A percentile compares a stretch with the other conserved stretches of the same genome.
Conservation (phyloP, 2,888 invertebrate species). For the Acleris laterana region DNA sequence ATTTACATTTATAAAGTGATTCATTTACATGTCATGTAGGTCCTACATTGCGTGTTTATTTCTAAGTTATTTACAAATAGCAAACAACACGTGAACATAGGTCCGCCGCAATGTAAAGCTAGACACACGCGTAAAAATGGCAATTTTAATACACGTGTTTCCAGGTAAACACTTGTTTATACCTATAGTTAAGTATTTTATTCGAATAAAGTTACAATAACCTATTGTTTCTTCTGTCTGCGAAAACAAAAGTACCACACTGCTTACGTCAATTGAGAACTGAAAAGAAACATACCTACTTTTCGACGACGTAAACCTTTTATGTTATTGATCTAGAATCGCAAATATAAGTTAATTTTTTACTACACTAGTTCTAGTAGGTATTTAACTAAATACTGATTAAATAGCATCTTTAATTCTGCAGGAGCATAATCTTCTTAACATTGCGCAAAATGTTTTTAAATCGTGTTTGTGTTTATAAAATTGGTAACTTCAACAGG, state of each 20-base stretch:
- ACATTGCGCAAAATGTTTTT: too few relatives aligned
- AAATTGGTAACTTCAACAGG: too few relatives aligned
- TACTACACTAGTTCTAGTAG: too few relatives aligned
- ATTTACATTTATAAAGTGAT: conserved; percentile 11
- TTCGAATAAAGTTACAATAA: background rate
- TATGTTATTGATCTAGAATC: background rate
- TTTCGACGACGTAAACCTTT: background rate
- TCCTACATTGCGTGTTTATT: conserved; percentile 2
- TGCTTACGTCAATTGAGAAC: conserved; percentile 16
- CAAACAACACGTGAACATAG: background rate
- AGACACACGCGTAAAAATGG: background rate
- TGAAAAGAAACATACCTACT: background rate
- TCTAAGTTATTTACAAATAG: conserved; percentile 8
- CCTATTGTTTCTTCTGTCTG: conserved; percentile 5
- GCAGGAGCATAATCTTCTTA: too few relatives aligned
- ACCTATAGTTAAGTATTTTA: background rate
- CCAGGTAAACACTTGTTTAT: conserved; percentile 13
- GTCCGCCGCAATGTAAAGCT: background rate
- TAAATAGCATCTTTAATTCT: too few relatives aligned
- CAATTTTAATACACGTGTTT: background rate
- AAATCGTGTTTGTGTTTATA: too few relatives aligned
- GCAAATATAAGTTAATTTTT: too few relatives aligned
- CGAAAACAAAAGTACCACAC: conserved; percentile 17
- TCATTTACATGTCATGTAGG: conserved; percentile 11
- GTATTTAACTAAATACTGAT: too few relatives aligned